Evolutionary conservation across 1,140 invertebrate genomes (phyloP), one percentile per base, ranked within the genome.

Genomic region (Formica exsecta): DNA sequence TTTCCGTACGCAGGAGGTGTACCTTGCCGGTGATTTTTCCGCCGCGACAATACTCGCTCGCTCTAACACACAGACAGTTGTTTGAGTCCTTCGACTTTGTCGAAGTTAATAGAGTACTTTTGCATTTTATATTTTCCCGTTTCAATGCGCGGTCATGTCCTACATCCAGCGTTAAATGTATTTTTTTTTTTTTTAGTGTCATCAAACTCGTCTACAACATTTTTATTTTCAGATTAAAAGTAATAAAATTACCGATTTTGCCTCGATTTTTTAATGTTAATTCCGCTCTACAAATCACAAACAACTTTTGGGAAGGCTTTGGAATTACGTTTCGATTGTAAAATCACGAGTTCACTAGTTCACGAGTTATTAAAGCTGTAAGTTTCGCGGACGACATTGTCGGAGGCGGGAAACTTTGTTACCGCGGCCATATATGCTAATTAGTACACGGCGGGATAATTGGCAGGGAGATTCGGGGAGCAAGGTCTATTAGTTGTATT

Each of bases 391-490:
- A 51, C 68, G 68, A 38, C 71, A 29, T 22, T 65, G 74, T 65
- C 73, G 81, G 48, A 48, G 61, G 81, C 57, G 44, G 59, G 32
- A 48, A 70, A 76, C 79, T 75, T 64, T 80, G 25, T 59, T 54
- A 41, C 38, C 29, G 32, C 36, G 36, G 29, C 44, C 36, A 36
- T 75, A 59, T 66, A 86, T 77, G 80, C 83, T 87, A 90, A 89
- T 87, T 89, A 89, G 61, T 87, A 87, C 71, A 71, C 65, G 75
- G 70, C 44, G 51, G 61, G 80, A 89, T 89, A 90, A 90, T 89
- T 90, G 89, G 86, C 38, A 89, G 86, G 61, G 70, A 51, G 89
- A 90, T 89, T 87, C 86, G 65, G 48, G 48, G 65, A 90, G 57
- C 61, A 61, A 71, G 79, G 76, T 90, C 73, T 90, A 87, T 87